Evolutionary conservation across 2,113 vertebrate species (phyloP).

Genomic region (Campylomormyrus numenius): DNA sequence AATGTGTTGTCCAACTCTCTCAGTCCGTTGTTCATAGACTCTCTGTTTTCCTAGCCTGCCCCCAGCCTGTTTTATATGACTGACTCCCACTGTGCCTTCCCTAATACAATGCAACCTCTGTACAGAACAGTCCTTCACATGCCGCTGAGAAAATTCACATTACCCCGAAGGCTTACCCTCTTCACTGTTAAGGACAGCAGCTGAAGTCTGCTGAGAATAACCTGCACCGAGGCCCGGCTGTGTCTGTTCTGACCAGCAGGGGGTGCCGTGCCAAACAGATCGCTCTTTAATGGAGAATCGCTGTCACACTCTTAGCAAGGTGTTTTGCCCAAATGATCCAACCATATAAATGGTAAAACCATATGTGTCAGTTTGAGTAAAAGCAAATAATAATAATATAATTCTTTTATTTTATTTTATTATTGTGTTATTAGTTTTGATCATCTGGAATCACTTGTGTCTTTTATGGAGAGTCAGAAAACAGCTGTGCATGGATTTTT

Average conservation of each 20-base stretch:
- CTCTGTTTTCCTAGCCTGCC: not conserved
- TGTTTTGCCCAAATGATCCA: not conserved
- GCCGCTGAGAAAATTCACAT: not conserved
- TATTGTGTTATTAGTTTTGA: not conserved
- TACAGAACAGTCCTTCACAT: not conserved
- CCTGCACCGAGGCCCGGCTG: not conserved
- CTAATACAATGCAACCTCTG: not conserved
- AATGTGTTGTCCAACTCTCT: not conserved
- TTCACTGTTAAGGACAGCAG: not conserved
- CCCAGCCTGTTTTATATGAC: not conserved
- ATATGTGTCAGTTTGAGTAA: not conserved
- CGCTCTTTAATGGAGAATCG: not conserved
- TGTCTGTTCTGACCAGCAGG: not conserved
- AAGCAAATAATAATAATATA: not conserved
- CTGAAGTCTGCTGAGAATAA: not conserved
- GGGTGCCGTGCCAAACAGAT: not conserved
- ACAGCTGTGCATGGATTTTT: not conserved
- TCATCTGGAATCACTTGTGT: not conserved
- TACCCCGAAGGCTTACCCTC: not conserved
- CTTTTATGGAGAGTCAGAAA: not conserved
- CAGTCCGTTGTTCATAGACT: not conserved
- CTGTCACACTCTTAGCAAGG: slow-evolving; percentile 8
- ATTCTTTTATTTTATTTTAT: not conserved
- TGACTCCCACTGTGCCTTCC: not conserved
- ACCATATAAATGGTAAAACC: not conserved